Base-by-base conservation (phyloP, 1,140 invertebrate species). In the Psix sp. region DNA sequence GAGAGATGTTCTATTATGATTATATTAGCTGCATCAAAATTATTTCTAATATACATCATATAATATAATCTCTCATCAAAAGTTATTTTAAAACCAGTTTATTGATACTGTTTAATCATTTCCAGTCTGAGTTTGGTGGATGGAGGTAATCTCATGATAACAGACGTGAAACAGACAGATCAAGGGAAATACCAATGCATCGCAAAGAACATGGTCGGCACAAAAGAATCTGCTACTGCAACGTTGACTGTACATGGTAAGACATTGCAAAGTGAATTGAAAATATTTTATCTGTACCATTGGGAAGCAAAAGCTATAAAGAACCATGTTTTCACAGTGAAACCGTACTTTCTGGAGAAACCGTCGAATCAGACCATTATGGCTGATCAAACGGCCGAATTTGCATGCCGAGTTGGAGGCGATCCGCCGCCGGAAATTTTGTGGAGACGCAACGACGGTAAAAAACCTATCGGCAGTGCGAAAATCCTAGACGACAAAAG, bases 321-420 rank as follows among this genome's bases (percentile, higher is more conserved):
- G 49, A 17, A 29, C 31, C 11, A 20, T 77, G 81, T 81, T 75
- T 74, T 88, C 90, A 46, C 88, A 96, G 95, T 95, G 39, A 95
- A 97, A 86, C 96, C 96, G 17, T 94, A 91, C 84, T 96, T 98
- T 79, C 91, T 92, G 43, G 91, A 93, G 80, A 92, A 94, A 70
- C 96, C 96, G 7, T 90, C 93, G 54, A 95, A 98, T 84, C 89
- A 94, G 71, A 95, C 93, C 7, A 92, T 94, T 35, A 88, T 95
- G 52, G 90, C 92, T 56, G 94, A 94, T 7, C 91, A 94, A 80
- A 91, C 90, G 13, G 94, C 95, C 0, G 91, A 94, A 65, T 96
- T 99, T 81, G 92, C 94, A 38, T 99, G 97, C 82, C 90, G 92
- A 45, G 95, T 96, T 0, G 94, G 94, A 45, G 97, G 96, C 7